Conservation (phyloP, 2,888 invertebrate genomes). For the Colostygia pectinataria region DNA sequence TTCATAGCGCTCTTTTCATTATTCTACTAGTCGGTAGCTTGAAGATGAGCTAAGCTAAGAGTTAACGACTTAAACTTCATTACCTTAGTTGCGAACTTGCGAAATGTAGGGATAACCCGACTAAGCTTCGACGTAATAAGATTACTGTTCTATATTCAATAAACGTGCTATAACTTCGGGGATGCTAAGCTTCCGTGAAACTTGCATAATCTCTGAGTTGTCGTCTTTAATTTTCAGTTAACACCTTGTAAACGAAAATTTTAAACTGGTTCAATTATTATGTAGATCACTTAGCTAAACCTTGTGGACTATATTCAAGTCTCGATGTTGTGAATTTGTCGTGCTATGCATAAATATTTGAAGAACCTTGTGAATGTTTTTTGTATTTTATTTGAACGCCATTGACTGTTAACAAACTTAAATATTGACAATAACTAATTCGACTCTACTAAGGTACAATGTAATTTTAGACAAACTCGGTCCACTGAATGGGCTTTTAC, state of each 20-base stretch:
- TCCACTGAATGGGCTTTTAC: too few relatives aligned
- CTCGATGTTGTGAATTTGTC: background rate
- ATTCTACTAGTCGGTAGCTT: too few relatives aligned
- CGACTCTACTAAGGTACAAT: too few relatives aligned
- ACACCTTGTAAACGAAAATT: background rate
- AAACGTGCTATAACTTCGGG: conserved; percentile 32
- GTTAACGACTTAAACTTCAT: conserved; percentile 22
- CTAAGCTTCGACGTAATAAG: conserved; percentile 28
- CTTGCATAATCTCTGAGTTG: conserved; percentile 36
- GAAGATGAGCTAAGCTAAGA: conserved; percentile 10
- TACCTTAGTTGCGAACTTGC: conserved; percentile 19
- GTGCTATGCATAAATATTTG: too few relatives aligned
- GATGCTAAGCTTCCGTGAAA: conserved; percentile 29
- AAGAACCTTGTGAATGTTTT: background rate
- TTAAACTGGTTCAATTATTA: background rate
- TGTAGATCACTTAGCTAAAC: background rate
- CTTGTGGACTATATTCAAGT: background rate
- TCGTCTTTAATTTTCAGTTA: conserved; percentile 22
- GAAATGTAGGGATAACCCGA: conserved; percentile 8
- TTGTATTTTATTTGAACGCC: background rate
- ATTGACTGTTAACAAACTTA: too few relatives aligned
- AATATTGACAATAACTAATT: too few relatives aligned
- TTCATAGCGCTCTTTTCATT: too few relatives aligned
- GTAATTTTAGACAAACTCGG: too few relatives aligned
- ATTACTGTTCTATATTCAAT: conserved; percentile 44